These are phyloP conservation scores for Antheraea pernyi DNA, from an alignment of 1,140 invertebrate genomes.

Conservation along the genomic window DNA sequence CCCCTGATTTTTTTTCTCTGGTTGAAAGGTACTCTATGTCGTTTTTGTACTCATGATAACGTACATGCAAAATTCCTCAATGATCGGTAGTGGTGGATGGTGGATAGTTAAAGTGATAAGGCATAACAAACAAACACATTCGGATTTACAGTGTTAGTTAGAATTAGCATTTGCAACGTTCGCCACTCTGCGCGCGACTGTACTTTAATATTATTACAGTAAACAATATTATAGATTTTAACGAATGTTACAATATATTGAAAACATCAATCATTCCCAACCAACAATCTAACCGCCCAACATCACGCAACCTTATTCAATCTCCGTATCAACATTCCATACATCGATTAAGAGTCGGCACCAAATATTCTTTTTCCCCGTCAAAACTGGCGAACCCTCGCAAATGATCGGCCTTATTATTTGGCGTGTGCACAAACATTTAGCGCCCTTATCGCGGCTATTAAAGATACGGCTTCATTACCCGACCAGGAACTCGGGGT, in stretches of 20 bases:
- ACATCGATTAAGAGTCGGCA: conserved; percentile 51
- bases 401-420: conserved; percentile 73
- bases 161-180: too few relatives aligned
- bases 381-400: conserved; percentile 50
- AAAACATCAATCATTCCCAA: neutral
- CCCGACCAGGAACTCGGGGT: conserved; percentile 42
- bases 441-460: conserved; percentile 71
- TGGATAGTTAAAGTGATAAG: too few relatives aligned
- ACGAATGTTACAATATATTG: neutral
- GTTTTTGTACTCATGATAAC: too few relatives aligned
- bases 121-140: too few relatives aligned
- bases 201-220: too few relatives aligned
- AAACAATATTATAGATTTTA: neutral
- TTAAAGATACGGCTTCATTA: conserved; percentile 78
- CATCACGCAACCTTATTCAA: conserved; percentile 49
- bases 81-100: too few relatives aligned
- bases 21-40: too few relatives aligned
- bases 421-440: conserved; percentile 77
- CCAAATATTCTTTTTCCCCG: conserved; percentile 65
- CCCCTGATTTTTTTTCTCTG: too few relatives aligned
- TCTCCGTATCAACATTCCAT: conserved; percentile 50
- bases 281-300: neutral
- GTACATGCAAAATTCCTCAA: too few relatives aligned
- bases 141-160: too few relatives aligned
- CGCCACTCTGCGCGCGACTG: too few relatives aligned